These are phyloP conservation scores for Suillia variegata DNA, from an alignment of 2,888 invertebrate genomes.

Conservation along the genomic window DNA sequence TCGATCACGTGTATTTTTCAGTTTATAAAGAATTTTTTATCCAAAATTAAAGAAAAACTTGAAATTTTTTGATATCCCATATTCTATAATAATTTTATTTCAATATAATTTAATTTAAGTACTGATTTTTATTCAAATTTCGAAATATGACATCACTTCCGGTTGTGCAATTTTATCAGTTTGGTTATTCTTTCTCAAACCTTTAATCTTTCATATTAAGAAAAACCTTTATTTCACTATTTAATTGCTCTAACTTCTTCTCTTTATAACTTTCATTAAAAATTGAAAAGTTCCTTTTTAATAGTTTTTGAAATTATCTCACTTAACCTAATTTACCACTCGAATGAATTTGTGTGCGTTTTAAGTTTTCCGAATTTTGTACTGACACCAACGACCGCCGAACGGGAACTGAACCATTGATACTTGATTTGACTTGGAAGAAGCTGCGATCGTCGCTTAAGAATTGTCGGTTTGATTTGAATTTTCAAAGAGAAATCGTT, in stretches of 20 bases:
- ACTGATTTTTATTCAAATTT: no score
- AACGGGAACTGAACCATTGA: slow-evolving; percentile 35
- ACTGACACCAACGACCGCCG: slow-evolving; percentile 34
- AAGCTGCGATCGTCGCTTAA: slow-evolving; percentile 6
- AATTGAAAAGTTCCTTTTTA: no score
- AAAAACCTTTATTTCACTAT: no score
- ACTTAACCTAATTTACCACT: slow-evolving; percentile 13
- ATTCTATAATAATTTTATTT: no score
- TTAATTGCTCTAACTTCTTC: neutral
- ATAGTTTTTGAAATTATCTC: no score
- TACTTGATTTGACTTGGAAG: slow-evolving; percentile 1
- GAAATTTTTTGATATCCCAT: no score
- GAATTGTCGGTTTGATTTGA: neutral
- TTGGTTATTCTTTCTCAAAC: neutral
- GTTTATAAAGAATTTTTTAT: no score
- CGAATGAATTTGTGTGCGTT: neutral
- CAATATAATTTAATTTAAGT: no score
- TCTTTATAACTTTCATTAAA: no score
- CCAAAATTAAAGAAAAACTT: no score
- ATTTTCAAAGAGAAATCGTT: neutral
- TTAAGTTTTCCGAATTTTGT: slow-evolving; percentile 26
- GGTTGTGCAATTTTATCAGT: slow-evolving; percentile 21
- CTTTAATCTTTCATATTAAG: neutral
- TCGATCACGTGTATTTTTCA: no score
- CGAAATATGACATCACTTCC: slow-evolving; percentile 35